Evolutionary conservation across 2,888 invertebrate species (phyloP).

Genomic region (Steinernema hermaphroditum): DNA sequence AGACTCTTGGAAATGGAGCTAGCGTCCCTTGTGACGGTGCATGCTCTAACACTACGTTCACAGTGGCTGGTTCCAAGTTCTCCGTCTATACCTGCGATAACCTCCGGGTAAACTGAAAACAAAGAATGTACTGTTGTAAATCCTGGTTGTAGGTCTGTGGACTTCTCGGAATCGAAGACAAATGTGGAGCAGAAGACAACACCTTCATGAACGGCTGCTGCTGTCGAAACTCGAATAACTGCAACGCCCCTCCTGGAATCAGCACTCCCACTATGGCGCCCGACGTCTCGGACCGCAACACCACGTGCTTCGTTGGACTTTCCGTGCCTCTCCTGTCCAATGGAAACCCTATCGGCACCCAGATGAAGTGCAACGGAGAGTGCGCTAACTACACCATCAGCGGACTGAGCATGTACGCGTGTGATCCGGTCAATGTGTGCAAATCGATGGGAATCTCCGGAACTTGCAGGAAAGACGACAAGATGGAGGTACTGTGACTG

Average conservation of each 20-base stretch:
- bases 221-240: conserved; percentile 28
- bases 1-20: neutral
- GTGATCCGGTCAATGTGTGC: conserved; percentile 31
- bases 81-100: conserved; percentile 30
- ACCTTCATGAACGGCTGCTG: conserved; percentile 16
- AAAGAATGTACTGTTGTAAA: neutral
- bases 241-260: conserved; percentile 30
- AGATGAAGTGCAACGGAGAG: conserved; percentile 22
- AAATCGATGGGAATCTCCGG: neutral
- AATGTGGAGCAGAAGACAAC: neutral
- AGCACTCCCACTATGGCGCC: conserved; percentile 23
- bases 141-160: neutral
- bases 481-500: neutral
- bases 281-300: conserved; percentile 7
- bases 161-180: neutral
- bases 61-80: conserved; percentile 10
- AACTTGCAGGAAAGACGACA: neutral
- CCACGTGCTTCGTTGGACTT: conserved; percentile 29
- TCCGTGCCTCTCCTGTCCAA: neutral
- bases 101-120: no score
- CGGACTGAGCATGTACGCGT: conserved; percentile 18
- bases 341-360: conserved; percentile 17
- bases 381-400: conserved; percentile 31
- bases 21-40: conserved; percentile 28
- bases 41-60: conserved; percentile 27